Base-by-base conservation (phyloP, 2,888 invertebrate genomes). In the Asteroscopus sphinx region DNA sequence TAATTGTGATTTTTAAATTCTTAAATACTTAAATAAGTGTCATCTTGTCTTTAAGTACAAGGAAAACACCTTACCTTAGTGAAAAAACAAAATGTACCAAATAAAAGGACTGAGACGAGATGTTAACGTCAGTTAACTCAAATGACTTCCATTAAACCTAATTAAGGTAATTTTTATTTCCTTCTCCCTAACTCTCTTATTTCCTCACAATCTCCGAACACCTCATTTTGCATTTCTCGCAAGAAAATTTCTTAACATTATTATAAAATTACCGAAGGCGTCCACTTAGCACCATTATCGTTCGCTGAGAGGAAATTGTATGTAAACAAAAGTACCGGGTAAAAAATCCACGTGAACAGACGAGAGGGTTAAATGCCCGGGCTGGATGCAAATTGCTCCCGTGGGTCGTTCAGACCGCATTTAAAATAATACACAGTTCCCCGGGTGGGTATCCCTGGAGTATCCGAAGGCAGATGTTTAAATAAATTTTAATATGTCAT, bases 341-440 rank as follows among this genome's bases (percentile, higher is more conserved):
- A 46, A 72, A 76, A 71, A 71, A 65, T 51, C 52, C 56, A 61
- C 70, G 67, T 53, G 63, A 60, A 64, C 61, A 28, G 39, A 51
- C 42, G 57, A 60, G 58, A 59, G 77, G 70, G 68, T 76, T 70
- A 73, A 77, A 71, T 55, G 56, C 45, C 49, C 53, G 64, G 65
- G 44, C 33, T 42, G 58, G 59, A 75, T 75, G 78, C 77, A 78
- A 78, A 79, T 79, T 71, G 63, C 48, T 56, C 70, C 63, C 60
- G 6, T 46, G 69, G 68, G 74, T 67, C 65, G 32, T 52, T 46
- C 70, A 54, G 64, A 52, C 71, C 69, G 56, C 66, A 61, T 76
- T 79, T 77, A 74, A 76, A 76, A 79, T 71, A 76, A 76, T 76
- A 76, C 64, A 63, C 53, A 42, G 57, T 60, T 58, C 48, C 56